Base-by-base conservation (phyloP, 2,888 invertebrate species). In the Ernsta delagoae region DNA sequence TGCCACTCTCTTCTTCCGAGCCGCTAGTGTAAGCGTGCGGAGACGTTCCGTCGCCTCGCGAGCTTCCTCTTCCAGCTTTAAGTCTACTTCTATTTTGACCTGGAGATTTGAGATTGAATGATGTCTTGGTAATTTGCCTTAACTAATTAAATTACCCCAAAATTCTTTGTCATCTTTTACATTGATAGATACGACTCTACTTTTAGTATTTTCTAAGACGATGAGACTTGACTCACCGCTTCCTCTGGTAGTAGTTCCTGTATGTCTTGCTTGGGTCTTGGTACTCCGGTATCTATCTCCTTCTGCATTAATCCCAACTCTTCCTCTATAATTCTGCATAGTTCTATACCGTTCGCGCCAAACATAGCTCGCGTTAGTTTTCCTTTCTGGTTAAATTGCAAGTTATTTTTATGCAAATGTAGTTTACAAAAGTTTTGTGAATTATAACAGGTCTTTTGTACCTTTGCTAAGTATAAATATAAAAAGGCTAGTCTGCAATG, bases 181-280 rank as follows among this genome's bases (percentile, higher is more conserved):
- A 5, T 39, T 39, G 39, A 39, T 39, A 39, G 39, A 39, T 39
- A 39, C 39, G 7, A 39, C 4, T 36, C 36, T 36, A 36, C 6
- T 36, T 36, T 24, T 24, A 24, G 24, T 24, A 24, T 24, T 24
- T 24, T 24, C 24, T 24, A 3, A 24, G 24, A 24, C 24, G 24
- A 36, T 36, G 1, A 36, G 5, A 1, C 36, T 36, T 36, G 36
- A 5, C 36, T 5, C 70, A 90, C 92, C 70, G 85, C 78, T 81
- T 95, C 95, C 61, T 93, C 92, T 0, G 94, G 94, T 74, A 94
- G 82, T 75, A 88, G 80, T 59, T 94, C 88, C 0, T 74, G 70
- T 0, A 94, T 87, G 0, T 83, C 78, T 8, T 73, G 78, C 70
- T 79, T 83, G 1, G 70, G 75, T 8, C 89, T 77, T 57, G 62